Evolutionary conservation across 2,113 vertebrate genomes (phyloP), one percentile per base, ranked within the genome.

Genomic region (Thomomys bottae): DNA sequence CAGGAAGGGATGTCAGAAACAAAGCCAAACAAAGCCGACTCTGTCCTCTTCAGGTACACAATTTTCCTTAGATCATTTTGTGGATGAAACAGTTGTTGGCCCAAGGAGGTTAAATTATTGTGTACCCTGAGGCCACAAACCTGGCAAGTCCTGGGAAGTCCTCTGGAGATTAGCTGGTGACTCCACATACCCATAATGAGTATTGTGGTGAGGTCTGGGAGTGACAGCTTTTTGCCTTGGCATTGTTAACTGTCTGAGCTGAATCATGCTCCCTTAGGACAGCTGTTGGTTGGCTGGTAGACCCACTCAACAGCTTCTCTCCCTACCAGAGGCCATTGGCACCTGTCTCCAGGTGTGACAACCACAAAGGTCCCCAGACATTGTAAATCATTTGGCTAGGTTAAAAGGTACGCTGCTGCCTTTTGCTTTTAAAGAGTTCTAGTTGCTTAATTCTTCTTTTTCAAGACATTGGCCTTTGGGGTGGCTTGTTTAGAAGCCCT

Each of bases 341-440:
- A 24, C 42, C 8, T 67, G 17, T 40, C 32, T 49, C 7, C 67
- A 78, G 57, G 2, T 61, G 49, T 71, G 76, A 81, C 8, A n/a
- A 20, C 38, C 15, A 30, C 36, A 38, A 54, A 42, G 8, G 11
- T 75, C 32, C 54, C 9, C 70, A 45, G 78, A 40, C 2, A 1
- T 21, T 30, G 26, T 34, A 18, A 59, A 59, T 45, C 36, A 9
- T 24, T 85, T 80, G 0, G 0, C 40, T 57, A 18, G 21, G 5
- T 76, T 32, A 23, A 23, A 34, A 67, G 1, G 1, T 7, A 8
- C 1, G 0, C 42, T 20, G 2, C 61, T 36, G 49, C 49, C 49
- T 54, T 84, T 49, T 57, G 73, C 78, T 63, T 77, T 68, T 36
- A 45, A 71, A 32, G 64, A 36, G 8, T 71, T 78, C 70, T 59